Evolutionary conservation across 2,888 invertebrate genomes (phyloP).

Genomic region (Agonopterix subpropinquella): DNA sequence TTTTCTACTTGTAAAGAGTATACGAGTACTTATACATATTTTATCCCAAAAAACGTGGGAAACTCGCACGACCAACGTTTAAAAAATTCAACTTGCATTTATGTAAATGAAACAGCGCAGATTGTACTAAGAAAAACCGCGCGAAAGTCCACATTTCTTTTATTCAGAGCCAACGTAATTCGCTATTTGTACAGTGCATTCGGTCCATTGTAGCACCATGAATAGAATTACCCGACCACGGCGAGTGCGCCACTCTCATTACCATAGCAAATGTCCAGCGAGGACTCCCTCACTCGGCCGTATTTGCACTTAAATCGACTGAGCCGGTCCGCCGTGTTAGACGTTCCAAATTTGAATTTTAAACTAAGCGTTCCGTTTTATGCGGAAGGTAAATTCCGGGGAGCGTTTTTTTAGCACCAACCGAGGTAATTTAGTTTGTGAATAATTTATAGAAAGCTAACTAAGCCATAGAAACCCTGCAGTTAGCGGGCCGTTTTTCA

Average conservation of each 20-base stretch:
- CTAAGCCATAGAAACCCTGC: constrained; percentile 10
- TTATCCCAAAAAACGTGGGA: constrained; percentile 1
- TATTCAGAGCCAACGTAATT: constrained; percentile 35
- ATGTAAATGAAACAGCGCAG: constrained; percentile 12
- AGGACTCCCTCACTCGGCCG: constrained; percentile 36
- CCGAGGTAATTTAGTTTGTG: constrained; percentile 44
- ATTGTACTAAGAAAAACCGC: constrained; percentile 10
- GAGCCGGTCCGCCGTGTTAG: constrained; percentile 43
- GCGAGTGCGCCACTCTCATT: constrained; percentile 32
- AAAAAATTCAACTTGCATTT: constrained; percentile 12
- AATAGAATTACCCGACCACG: constrained; percentile 46
- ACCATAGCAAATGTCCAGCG: constrained; percentile 41
- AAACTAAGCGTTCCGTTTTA: constrained; percentile 66
- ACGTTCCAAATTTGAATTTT: constrained; percentile 67
- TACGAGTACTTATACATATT: no score
- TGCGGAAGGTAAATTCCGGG: constrained; percentile 53
- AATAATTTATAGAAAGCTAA: constrained; percentile 22
- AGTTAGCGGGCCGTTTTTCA: constrained; percentile 1
- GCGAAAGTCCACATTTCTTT: constrained; percentile 19
- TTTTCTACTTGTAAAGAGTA: no score
- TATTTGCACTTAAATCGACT: constrained; percentile 48
- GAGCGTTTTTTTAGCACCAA: constrained; percentile 41
- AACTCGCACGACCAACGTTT: constrained; percentile 1
- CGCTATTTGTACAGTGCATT: constrained; percentile 45
- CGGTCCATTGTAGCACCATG: constrained; percentile 35